Evolutionary conservation across 2,113 vertebrate genomes (phyloP), one percentile per base, ranked within the genome.

Genomic region (Pelvicachromis taeniatus): DNA sequence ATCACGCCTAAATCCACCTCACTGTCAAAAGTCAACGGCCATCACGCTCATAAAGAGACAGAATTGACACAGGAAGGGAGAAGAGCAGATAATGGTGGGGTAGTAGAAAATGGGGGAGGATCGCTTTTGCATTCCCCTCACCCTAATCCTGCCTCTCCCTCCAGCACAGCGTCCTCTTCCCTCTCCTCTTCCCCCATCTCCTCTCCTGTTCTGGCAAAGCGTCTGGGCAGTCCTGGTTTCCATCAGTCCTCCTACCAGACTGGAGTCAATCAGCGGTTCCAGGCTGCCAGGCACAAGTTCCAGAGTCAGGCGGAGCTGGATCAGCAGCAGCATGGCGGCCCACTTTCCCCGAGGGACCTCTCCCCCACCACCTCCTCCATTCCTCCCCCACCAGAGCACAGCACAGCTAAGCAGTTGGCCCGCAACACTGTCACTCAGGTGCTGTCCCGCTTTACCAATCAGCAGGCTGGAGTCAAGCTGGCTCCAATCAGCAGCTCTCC

Each of bases 401-500:
- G 84, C 87, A 75, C 94, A 9, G 98, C 97, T 81, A 99, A 99
- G 95, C 98, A 99, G 95, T 92, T 98, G 87, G 99, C 99, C 8
- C 98, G 99, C 56, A 98, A 98, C 94, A 99, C 99, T 0, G 99
- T 99, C 93, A 99, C 98, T 11, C 99, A 99, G 97, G 99, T 99
- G 93, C 96, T 99, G 80, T 99, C 98, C 68, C 95, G 99, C 35
- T 99, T 99, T 80, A 99, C 99, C 85, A 97, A 96, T 95, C 99
- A 99, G 82, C 99, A 99, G 80, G 96, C 96, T 4, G 94, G 97
- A 1, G 96, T 96, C 85, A 96, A 98, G 0, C 55, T 92, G 48
- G 68, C 97, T 21, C 94, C 97, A 0, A 80, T 94, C 80, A 99
- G 97, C 95, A 99, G 96, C 94, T 99, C 99, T 0, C 99, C 99